Base-by-base conservation (phyloP, 1,140 invertebrate species). In the Contarinia nasturtii region DNA sequence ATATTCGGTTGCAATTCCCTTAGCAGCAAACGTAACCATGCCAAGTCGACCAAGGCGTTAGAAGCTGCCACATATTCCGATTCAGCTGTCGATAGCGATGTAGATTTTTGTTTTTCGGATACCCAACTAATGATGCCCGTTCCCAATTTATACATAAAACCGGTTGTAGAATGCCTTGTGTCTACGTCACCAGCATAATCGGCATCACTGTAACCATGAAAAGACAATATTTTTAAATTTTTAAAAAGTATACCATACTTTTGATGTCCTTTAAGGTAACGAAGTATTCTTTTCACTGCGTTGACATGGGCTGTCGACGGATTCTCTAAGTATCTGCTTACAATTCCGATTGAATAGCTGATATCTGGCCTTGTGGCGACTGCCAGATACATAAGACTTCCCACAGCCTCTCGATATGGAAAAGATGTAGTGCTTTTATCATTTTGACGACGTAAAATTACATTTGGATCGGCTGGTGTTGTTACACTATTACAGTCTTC, bases 211-310 rank as follows among this genome's bases (percentile, higher is more conserved):
- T 52, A 64, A 11, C 50, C 55, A 46, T 21, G 4, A 7, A 48
- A 41, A n/a, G 12, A 7, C 40, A 21, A 33, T 40, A 18, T 41
- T 8, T 11, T 19, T n/a, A 7, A 41, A 2, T 12, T 33, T 20
- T 33, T 20, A 37, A n/a, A 22, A 12, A 33, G 34, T 21, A 51
- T 57, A 48, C 55, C 56, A n/a, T 52, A 41, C 45, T 64, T 45
- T 8, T 37, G 51, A 33, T 63, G 68, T 22, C 58, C 61, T 48
- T 63, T 66, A 8, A 73, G 45, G 49, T 71, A 67, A 18, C 53
- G 54, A 22, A 58, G 50, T 2, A 67, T 54, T 18, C 57, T 45
- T 49, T 67, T 64, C 1, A 60, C 54, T 10, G 54, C 55, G 49
- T 50, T 55, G 51, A 60, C 63, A 50, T 69, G 58, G 7, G 50